These are phyloP conservation scores for Palythoa grandiflora DNA, from an alignment of 92 coral and sea anemone genomes.

Conservation along the genomic window DNA sequence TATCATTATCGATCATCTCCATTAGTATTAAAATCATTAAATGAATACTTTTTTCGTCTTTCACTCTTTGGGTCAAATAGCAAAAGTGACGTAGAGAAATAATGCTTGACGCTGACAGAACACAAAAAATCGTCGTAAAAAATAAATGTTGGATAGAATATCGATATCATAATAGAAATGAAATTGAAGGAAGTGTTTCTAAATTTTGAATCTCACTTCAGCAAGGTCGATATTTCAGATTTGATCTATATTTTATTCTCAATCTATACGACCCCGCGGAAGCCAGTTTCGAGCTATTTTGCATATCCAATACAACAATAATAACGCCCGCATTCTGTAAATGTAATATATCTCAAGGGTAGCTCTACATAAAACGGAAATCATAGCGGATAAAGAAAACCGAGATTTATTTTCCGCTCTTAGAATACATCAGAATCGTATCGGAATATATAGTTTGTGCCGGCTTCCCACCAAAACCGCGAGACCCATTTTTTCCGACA, in stretches of 20 bases:
- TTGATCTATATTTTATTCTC: background rate
- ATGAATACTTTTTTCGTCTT: background rate
- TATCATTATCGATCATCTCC: background rate
- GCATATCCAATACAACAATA: background rate
- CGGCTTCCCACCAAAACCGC: background rate
- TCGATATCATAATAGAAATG: too few species aligned
- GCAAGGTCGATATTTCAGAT: background rate
- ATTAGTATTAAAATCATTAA: too few species aligned
- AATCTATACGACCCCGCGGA: background rate
- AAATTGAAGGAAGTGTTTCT: too few species aligned
- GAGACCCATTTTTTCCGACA: background rate
- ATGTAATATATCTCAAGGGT: conserved; percentile 12
- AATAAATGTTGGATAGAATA: too few species aligned
- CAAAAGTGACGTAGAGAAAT: background rate
- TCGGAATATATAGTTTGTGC: background rate
- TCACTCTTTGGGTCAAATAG: background rate
- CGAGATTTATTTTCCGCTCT: background rate
- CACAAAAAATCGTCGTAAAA: too few species aligned
- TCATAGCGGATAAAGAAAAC: background rate
- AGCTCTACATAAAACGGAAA: conserved; percentile 13
- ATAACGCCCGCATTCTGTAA: background rate
- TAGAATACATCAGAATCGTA: too few species aligned
- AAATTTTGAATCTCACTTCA: too few species aligned
- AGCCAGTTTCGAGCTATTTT: background rate
- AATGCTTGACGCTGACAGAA: too few species aligned